Base-by-base conservation (phyloP, 2,113 vertebrate genomes). In the Smithornis capensis region DNA sequence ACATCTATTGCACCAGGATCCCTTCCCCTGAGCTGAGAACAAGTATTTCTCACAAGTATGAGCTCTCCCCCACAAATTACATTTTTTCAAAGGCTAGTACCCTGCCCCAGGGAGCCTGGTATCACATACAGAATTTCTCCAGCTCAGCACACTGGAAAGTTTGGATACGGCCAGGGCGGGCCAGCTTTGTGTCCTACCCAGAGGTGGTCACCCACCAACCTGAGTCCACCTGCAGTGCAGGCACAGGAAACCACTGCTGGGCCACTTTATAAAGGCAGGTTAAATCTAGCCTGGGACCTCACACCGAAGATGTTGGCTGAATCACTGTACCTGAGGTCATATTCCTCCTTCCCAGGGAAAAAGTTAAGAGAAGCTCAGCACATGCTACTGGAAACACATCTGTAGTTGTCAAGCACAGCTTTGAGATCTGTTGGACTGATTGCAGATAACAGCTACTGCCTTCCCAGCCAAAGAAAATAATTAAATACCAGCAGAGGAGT, bases 401-500 rank as follows among this genome's bases (percentile, higher is more conserved):
- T 57, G n/a, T 9, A 77, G 60, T 28, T 56, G 71, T 52, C 78
- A 78, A 75, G 31, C 40, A 37, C 17, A 29, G 68, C 19, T 74
- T 47, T 69, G 38, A 83, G 76, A 77, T 60, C 55, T 74, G 64
- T 19, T 75, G 73, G 77, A 17, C 70, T 78, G 92, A 85, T 29
- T 74, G 45, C 65, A 90, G 92, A 42, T 52, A 95, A 57, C 15
- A 71, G 85, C 59, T 52, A 6, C 17, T 12, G 52, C 82, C 83
- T 94, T 78, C 59, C 71, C 47, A 49, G 92, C 90, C 77, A 89
- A 87, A 3, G 53, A 89, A 89, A 95, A 95, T 95, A 89, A 95
- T 65, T 88, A 67, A 85, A 64, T 25, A 52, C 27, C 1, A 83
- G 55, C 55, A 81, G 87, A 40, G 37, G 45, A 74, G 78, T 83